Base-by-base conservation (phyloP, 2,888 invertebrate genomes). In the Macrostomum cliftonense region DNA sequence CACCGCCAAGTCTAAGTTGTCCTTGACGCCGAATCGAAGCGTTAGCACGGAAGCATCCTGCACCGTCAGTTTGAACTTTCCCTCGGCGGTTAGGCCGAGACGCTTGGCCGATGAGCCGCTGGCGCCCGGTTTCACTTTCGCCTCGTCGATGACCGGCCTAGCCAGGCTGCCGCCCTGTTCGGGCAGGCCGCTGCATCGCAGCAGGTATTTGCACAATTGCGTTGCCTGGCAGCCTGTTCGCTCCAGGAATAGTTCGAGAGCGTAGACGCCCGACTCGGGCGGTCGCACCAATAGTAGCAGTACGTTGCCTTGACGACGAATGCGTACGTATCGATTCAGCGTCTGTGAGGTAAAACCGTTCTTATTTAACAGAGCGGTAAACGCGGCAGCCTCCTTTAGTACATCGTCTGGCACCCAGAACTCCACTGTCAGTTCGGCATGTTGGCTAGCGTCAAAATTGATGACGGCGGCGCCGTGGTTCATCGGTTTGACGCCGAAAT, bases 401-500 rank as follows among this genome's bases (percentile, higher is more conserved):
- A 17, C 2, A 17, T 40, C 20, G 40, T 40, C 40, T 9, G 40
- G 40, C 17, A 40, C 20, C 40, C 40, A 40, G 40, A 40, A 40
- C 40, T 40, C 17, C 20, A 40, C 28, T 4, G 28, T 28, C 28
- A 28, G 28, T 9, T 28, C 28, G 5, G 28, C 4, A 9, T 9
- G 5, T 9, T 28, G 28, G 9, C 28, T 28, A 7, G 28, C 28
- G 28, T 28, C 28, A 9, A 28, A 28, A 9, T 28, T 28, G 28
- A 28, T 28, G 28, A 28, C 28, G 28, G 28, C 28, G 4, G 28
- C 4, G 5, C 28, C 28, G 28, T 77, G 75, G 44, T 73, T 73
- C 45, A 74, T 57, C 1, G 76, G 74, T 11, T 70, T 63, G 20
- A 95, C 77, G 2, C 89, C 89, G 64, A 95, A 95, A 37, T 95